A percentile compares a stretch with the other conserved stretches of the same genome.
phyloP scores from a whole-genome alignment of 2,888 invertebrate genomes.

The Apotomis capreana region DNA sequence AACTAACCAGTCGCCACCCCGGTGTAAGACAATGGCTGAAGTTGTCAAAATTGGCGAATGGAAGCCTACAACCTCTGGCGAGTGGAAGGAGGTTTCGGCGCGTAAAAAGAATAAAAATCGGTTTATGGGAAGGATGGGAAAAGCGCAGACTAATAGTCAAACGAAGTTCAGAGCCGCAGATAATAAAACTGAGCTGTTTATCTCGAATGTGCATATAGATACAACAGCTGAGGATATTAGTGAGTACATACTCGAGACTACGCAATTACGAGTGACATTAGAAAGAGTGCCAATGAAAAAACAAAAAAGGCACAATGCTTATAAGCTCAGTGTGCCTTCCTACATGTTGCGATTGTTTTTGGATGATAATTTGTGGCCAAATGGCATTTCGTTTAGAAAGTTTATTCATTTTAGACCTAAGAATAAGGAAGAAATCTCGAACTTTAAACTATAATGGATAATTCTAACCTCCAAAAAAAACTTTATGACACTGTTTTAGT shows the following conservation, averaged over 20 bases:
- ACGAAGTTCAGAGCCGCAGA: slow-evolving; percentile 1
- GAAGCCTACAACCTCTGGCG: not conserved
- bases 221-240: slow-evolving; percentile 1
- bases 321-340: too few species aligned
- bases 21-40: not conserved
- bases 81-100: not conserved
- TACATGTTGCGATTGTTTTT: too few species aligned
- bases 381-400: not conserved
- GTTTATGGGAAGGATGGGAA: not conserved
- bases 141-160: not conserved
- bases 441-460: too few species aligned
- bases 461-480: too few species aligned
- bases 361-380: too few species aligned
- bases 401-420: not conserved
- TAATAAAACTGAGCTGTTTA: not conserved
- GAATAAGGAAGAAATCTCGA: too few species aligned
- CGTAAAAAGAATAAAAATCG: not conserved
- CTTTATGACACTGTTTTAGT: not conserved
- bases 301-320: too few species aligned
- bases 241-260: not conserved
- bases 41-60: not conserved
- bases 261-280: not conserved
- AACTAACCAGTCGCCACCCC: not conserved
- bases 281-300: too few species aligned
- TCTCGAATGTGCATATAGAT: not conserved